phyloP scores from a whole-genome alignment of 2,113 vertebrate species.

The Aphyosemion australe region DNA sequence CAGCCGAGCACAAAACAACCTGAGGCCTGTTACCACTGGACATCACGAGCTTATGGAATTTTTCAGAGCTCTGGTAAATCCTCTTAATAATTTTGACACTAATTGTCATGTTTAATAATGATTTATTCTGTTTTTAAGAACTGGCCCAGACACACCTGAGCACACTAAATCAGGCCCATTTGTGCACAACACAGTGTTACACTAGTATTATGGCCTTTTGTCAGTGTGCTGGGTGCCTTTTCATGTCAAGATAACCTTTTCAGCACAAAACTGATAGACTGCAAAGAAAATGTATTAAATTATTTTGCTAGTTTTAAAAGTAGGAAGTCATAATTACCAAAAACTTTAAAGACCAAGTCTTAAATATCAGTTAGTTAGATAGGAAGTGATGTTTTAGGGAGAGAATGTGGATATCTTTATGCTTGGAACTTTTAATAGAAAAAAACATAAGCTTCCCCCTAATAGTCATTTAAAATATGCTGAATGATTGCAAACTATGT shows the following conservation, averaged over 20 bases:
- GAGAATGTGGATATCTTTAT: too few relatives aligned
- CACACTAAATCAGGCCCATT: background rate
- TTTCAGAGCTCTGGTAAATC: slow-evolving; percentile 88
- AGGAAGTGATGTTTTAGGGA: too few relatives aligned
- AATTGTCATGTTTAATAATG: background rate
- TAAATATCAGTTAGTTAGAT: too few relatives aligned
- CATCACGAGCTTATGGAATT: slow-evolving; percentile 86
- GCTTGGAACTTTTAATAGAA: too few relatives aligned
- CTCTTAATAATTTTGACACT: slow-evolving; percentile 1
- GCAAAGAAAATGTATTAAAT: background rate
- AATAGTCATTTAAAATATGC: background rate
- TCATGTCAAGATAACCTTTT: background rate
- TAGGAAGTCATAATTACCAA: background rate
- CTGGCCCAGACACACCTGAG: background rate
- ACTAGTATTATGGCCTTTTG: too few relatives aligned
- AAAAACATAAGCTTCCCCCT: background rate
- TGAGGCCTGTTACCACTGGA: slow-evolving; percentile 74
- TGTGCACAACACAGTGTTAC: background rate
- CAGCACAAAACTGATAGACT: background rate
- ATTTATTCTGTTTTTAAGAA: background rate
- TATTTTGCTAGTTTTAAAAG: background rate
- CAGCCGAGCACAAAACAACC: slow-evolving; percentile 68
- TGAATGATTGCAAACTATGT: too few relatives aligned
- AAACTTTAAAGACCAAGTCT: too few relatives aligned
- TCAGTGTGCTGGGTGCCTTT: background rate